Evolutionary conservation across 2,113 vertebrate genomes (phyloP).

Genomic region (Tursiops truncatus): DNA sequence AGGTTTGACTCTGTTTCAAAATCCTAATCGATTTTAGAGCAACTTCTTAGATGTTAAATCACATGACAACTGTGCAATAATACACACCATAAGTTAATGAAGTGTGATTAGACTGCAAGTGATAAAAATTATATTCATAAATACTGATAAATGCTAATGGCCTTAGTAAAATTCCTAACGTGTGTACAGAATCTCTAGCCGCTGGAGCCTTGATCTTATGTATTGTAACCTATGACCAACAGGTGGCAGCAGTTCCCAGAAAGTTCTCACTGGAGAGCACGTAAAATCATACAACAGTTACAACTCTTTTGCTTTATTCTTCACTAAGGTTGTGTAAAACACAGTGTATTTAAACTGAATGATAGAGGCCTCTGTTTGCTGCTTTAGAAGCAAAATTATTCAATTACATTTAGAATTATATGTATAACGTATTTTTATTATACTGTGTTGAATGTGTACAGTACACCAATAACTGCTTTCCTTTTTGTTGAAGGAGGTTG

Average conservation of each 20-base stretch:
- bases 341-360: conserved; percentile 57
- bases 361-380: conserved; percentile 17
- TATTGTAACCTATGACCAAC: conserved; percentile 52
- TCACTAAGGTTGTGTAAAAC: conserved; percentile 48
- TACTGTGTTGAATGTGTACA: not conserved
- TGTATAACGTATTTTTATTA: conserved; percentile 45
- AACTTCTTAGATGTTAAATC: not conserved
- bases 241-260: conserved; percentile 75
- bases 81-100: not conserved
- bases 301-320: conserved; percentile 33
- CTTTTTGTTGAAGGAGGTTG: conserved; percentile 42
- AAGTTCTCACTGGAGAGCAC: not conserved
- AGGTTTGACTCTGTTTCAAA: not conserved
- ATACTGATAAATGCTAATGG: not conserved
- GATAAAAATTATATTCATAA: conserved; percentile 33
- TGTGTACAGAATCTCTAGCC: not conserved
- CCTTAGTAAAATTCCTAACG: not conserved
- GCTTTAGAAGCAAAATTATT: conserved; percentile 62
- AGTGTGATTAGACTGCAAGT: not conserved
- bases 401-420: conserved; percentile 60
- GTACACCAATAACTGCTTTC: conserved; percentile 45
- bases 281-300: not conserved
- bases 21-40: not conserved
- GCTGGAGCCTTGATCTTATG: not conserved
- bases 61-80: not conserved